Base-by-base conservation (phyloP, 2,113 vertebrate genomes). In the Zosterops hypoxanthus region DNA sequence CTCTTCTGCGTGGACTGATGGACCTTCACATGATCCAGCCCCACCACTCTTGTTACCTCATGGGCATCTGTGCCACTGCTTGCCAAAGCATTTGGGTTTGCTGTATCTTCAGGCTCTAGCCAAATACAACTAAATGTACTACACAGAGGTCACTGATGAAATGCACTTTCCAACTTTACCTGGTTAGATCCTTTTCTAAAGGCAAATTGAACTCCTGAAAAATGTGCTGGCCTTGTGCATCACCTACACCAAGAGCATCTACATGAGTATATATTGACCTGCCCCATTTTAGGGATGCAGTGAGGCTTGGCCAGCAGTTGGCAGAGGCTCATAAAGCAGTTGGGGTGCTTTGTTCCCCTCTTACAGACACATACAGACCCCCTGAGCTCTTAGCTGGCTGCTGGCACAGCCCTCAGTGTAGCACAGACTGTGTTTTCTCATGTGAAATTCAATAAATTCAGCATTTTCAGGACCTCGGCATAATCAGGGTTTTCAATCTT, bases 401-500 rank as follows among this genome's bases (percentile, higher is more conserved):
- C 84, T 95, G 92, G 73, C 82, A 84, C 41, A 55, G 84, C 49
- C 84, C 41, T 80, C 73, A 29, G n/a, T 3, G 0, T 60, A 71
- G 52, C 72, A 90, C 69, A 92, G 64, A 64, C 64, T 83, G 44
- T 82, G 82, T 81, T 96, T 95, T 91, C 90, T 96, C 88, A 64
- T 83, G 92, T 75, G 80, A 88, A 96, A 96, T 94, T 90, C 90
- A 92, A 93, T 90, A 94, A 94, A 96, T 93, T 77, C 92, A 88
- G 69, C 80, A 75, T 94, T 96, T 94, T 93, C 76, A 71, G 76
- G 77, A 88, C 65, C 65, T 92, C 44, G 6, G 93, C 80, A 75
- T 97, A 94, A 95, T 96, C 90, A 88, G 86, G 86, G 86, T 92
- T 96, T 96, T 95, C 96, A 96, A 90, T 94, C 94, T 97, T 95